Conservation (phyloP, 2,113 vertebrate genomes). For the Bombycilla garrulus region DNA sequence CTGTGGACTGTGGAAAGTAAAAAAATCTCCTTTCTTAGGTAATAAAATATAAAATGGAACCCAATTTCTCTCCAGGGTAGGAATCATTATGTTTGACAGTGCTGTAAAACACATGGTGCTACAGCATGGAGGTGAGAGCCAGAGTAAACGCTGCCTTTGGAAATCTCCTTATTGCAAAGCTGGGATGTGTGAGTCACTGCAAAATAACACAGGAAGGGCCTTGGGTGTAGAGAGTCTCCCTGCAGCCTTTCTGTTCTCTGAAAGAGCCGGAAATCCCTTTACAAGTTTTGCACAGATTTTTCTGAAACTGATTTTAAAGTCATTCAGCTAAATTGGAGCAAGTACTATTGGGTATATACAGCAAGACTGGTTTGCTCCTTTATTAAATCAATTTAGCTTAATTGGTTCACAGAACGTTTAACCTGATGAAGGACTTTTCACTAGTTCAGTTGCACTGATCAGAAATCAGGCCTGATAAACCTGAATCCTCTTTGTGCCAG, state of each 20-base stretch:
- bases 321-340: neutral
- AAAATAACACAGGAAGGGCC: neutral
- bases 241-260: neutral
- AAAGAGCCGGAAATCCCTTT: neutral
- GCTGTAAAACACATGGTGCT: conserved; percentile 57
- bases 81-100: conserved; percentile 74
- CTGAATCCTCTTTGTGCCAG: neutral
- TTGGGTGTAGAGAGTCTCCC: neutral
- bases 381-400: neutral
- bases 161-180: neutral
- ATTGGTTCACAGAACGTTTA: neutral
- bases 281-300: neutral
- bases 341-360: neutral
- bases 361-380: neutral
- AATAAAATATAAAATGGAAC: conserved; percentile 75
- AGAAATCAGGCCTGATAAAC: neutral
- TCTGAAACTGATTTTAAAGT: neutral
- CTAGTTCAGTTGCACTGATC: neutral
- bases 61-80: conserved; percentile 73
- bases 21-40: conserved; percentile 74
- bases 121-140: neutral
- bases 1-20: conserved; percentile 65
- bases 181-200: neutral
- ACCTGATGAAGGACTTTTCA: neutral
- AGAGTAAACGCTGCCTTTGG: neutral